These are phyloP conservation scores for Chrosomus eos DNA, from an alignment of 2,797 vertebrate genomes.

Conservation along the genomic window DNA sequence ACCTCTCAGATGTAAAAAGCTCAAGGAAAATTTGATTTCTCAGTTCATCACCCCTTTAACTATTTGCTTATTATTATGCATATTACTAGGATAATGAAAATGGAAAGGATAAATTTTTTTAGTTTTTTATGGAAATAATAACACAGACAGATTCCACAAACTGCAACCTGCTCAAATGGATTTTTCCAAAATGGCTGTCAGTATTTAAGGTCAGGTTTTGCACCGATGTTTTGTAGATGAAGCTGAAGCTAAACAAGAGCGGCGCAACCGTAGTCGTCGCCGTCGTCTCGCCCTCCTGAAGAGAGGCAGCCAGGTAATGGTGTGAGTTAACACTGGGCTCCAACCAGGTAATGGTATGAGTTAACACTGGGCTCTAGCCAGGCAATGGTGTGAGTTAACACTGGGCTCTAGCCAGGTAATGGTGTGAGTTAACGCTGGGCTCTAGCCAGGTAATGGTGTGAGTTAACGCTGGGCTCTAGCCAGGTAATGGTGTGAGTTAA, in stretches of 20 bases:
- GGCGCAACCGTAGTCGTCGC: constrained; percentile 97
- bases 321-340: constrained; percentile 59
- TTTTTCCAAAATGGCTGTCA: background rate
- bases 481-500: constrained; percentile 83
- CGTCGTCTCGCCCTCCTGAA: constrained; percentile 91
- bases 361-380: constrained; percentile 52
- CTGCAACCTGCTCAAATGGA: background rate
- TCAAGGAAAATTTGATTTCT: no score
- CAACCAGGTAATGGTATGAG: constrained; percentile 88
- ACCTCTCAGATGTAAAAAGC: no score
- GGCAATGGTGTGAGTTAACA: no score
- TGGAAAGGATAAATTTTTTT: no score
- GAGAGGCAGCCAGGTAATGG: constrained; percentile 95
- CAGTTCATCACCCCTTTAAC: no score
- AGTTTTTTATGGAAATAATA: background rate
- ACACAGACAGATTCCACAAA: background rate
- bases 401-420: constrained; percentile 86
- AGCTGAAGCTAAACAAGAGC: constrained; percentile 92
- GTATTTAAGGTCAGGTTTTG: constrained; percentile 5
- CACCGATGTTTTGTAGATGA: constrained; percentile 84
- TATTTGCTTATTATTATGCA: no score
- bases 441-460: constrained; percentile 69
- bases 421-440: constrained; percentile 65
- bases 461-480: constrained; percentile 71
- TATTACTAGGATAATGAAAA: no score